phyloP scores from a whole-genome alignment of 2,888 invertebrate genomes.

The Ichneumoninae sp. region DNA sequence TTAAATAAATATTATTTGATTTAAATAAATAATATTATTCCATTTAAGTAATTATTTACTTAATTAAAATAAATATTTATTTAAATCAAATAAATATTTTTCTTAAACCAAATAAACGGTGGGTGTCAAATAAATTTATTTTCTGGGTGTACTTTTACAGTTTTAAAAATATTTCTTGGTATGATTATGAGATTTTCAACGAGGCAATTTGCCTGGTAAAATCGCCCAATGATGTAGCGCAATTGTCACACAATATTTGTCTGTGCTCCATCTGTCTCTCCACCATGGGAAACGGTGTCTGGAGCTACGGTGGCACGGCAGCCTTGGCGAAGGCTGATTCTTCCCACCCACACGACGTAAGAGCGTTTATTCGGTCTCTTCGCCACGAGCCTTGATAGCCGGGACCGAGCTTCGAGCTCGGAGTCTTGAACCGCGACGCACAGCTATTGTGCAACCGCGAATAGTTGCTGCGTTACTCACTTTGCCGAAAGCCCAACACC shows the following conservation, averaged over 20 bases:
- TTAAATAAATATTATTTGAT: too few species aligned
- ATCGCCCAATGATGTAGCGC: too few species aligned
- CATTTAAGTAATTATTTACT: too few species aligned
- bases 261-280: conserved; percentile 6
- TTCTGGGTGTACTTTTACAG: neutral
- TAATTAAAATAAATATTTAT: too few species aligned
- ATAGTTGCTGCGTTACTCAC: conserved; percentile 75
- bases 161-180: neutral
- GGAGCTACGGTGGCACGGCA: conserved; percentile 11
- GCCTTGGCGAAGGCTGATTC: conserved; percentile 65
- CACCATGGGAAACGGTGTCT: conserved; percentile 28
- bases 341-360: conserved; percentile 59
- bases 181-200: neutral
- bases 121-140: too few species aligned
- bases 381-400: conserved; percentile 75
- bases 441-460: conserved; percentile 73
- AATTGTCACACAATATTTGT: too few species aligned
- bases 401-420: conserved; percentile 62
- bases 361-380: conserved; percentile 68
- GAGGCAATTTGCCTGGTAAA: neutral
- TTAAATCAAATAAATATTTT: too few species aligned
- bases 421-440: conserved; percentile 34
- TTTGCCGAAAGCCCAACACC: conserved; percentile 62
- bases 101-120: too few species aligned
- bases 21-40: too few species aligned